These are phyloP conservation scores for Mareca penelope DNA, from an alignment of 2,797 vertebrate genomes.

Conservation along the genomic window DNA sequence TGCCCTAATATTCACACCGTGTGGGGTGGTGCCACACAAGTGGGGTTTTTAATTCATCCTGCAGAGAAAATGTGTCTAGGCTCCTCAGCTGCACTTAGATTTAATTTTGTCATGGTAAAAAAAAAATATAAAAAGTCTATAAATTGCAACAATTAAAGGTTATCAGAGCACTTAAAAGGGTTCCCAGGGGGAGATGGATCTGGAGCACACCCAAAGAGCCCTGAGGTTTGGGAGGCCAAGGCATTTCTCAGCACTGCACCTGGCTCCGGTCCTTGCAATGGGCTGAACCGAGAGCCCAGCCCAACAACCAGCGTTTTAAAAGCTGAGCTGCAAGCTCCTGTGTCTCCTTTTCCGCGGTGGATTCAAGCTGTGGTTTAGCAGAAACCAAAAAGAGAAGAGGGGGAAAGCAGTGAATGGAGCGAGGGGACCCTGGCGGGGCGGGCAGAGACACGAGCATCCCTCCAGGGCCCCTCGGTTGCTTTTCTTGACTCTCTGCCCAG, in stretches of 20 bases:
- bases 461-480: constrained; percentile 27
- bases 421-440: accelerated
- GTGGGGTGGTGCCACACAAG: not conserved
- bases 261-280: accelerated
- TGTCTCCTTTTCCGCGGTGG: not conserved
- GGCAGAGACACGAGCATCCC: not conserved
- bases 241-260: not conserved
- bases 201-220: not conserved
- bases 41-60: not conserved
- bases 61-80: not conserved
- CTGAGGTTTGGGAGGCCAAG: not conserved
- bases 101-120: not conserved
- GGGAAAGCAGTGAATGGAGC: not conserved
- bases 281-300: not conserved
- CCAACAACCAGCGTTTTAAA: not conserved
- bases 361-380: not conserved
- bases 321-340: not conserved
- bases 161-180: not conserved
- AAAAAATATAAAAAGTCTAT: too few species aligned
- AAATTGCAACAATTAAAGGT: not conserved
- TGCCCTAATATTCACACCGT: not conserved
- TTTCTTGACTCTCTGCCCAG: constrained; percentile 40
- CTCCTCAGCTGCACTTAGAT: not conserved
- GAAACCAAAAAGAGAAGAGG: not conserved
- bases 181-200: not conserved